These are phyloP conservation scores for Myrmophylax atrothorax DNA, from an alignment of 2,113 vertebrate genomes.

Conservation along the genomic window DNA sequence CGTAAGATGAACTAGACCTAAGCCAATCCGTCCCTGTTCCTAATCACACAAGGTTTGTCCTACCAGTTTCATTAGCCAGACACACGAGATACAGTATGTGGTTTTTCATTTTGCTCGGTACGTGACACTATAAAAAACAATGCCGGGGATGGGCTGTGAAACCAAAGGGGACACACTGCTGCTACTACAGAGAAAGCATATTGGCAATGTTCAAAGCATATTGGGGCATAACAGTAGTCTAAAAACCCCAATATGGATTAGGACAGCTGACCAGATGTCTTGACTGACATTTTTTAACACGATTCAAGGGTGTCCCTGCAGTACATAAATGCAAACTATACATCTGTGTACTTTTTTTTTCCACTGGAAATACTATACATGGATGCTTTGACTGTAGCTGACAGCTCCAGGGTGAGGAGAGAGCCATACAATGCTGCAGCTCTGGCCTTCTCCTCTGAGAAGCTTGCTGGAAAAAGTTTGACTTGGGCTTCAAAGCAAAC, in stretches of 20 bases:
- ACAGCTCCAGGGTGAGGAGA: conserved; percentile 46
- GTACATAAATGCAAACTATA: conserved; percentile 79
- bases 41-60: conserved; percentile 81
- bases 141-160: conserved; percentile 75
- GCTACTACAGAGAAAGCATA: conserved; percentile 83
- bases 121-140: conserved; percentile 78
- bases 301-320: conserved; percentile 78
- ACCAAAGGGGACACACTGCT: conserved; percentile 80
- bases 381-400: conserved; percentile 57
- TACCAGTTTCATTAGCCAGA: conserved; percentile 82
- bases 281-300: conserved; percentile 82
- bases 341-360: conserved; percentile 76
- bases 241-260: conserved; percentile 84
- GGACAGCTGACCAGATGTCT: conserved; percentile 86
- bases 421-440: not conserved
- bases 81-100: conserved; percentile 77
- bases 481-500: not conserved
- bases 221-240: conserved; percentile 84
- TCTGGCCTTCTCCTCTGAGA: not conserved
- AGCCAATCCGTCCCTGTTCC: conserved; percentile 79
- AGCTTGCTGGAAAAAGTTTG: not conserved
- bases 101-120: conserved; percentile 76
- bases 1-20: conserved; percentile 82
- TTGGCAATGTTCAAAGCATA: conserved; percentile 86
- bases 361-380: conserved; percentile 63